phyloP scores from a whole-genome alignment of 2,797 vertebrate genomes.

The Prionace glauca region DNA sequence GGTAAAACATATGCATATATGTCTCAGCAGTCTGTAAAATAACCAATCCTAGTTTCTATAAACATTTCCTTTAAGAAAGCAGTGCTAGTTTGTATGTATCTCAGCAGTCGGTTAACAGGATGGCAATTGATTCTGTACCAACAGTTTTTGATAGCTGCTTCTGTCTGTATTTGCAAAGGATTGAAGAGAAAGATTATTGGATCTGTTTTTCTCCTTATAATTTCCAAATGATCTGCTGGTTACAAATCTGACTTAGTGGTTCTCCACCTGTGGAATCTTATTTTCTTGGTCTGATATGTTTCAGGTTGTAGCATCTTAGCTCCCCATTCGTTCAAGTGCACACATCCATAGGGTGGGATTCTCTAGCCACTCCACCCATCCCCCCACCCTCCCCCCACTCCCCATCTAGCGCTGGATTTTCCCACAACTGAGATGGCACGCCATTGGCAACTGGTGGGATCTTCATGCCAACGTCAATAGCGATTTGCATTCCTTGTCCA shows the following conservation, averaged over 20 bases:
- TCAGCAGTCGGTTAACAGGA: not conserved
- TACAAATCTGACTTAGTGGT: not conserved
- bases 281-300: not conserved
- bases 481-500: too few species aligned
- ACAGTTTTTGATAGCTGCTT: not conserved
- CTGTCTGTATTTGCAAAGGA: not conserved
- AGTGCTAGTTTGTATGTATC: not conserved
- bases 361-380: too few species aligned
- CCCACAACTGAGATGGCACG: too few species aligned
- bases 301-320: not conserved
- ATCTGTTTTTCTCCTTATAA: not conserved
- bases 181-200: not conserved
- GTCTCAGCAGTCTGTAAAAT: not conserved
- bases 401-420: too few species aligned
- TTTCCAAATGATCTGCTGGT: not conserved
- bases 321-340: not conserved
- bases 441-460: too few species aligned
- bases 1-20: too few species aligned
- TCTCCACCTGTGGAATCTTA: not conserved
- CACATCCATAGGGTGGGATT: too few species aligned
- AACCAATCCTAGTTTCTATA: not conserved
- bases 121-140: slow-evolving; percentile 28
- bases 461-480: too few species aligned
- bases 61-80: not conserved
- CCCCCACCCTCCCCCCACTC: too few species aligned